Percentiles rank a stretch among this genome's conserved stretches.
phyloP scores from a whole-genome alignment of 2,888 invertebrate species.

The Platerodrilus igneus region DNA sequence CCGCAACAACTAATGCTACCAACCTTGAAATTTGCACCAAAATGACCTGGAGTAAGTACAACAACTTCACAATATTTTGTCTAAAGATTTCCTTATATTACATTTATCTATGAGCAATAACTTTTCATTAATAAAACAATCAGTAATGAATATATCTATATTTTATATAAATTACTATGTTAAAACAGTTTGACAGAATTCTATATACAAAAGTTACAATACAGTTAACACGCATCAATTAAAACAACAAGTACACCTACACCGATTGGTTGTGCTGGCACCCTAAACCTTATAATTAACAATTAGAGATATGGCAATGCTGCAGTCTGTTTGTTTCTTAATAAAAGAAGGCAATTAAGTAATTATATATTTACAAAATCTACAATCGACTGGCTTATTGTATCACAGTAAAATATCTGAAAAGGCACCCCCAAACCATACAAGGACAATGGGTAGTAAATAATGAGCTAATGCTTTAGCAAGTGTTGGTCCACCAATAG shows the following conservation, averaged over 20 bases:
- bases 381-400: constrained; percentile 32
- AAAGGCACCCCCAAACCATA: constrained; percentile 80
- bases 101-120: no score
- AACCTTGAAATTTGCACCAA: no score
- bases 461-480: constrained; percentile 66
- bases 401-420: constrained; percentile 72
- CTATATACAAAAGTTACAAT: no score
- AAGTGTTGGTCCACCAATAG: constrained; percentile 38
- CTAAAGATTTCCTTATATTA: no score
- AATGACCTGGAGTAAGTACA: no score
- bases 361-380: constrained; percentile 22
- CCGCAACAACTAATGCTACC: no score
- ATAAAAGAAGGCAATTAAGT: constrained; percentile 18
- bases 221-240: no score
- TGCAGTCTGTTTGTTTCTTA: constrained; percentile 23
- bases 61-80: no score
- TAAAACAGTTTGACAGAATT: no score
- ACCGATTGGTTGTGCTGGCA: constrained; percentile 17
- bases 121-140: no score
- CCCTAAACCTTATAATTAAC: constrained; percentile 12
- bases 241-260: constrained; percentile 19
- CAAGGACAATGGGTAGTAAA: constrained; percentile 75
- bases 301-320: constrained; percentile 22
- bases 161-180: no score
- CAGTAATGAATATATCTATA: no score